Evolutionary conservation across 1,140 invertebrate species (phyloP).

Genomic region (Microplitis demolitor): DNA sequence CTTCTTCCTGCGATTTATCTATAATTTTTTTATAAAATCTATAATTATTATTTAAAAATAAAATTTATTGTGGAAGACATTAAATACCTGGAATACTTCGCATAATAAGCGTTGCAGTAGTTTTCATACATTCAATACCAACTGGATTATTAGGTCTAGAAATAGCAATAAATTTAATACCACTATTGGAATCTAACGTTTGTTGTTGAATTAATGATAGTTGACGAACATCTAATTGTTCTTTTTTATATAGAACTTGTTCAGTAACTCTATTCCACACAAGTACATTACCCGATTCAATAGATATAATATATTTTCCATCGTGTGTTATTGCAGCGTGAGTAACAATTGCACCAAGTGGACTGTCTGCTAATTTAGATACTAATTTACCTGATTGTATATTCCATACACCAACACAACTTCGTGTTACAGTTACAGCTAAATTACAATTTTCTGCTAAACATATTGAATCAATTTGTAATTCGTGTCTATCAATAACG

Average conservation of each 20-base stretch:
- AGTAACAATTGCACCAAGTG: slow-evolving; percentile 92
- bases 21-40: neutral
- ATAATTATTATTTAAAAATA: too few relatives aligned
- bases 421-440: slow-evolving; percentile 87
- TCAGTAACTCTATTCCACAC: slow-evolving; percentile 90
- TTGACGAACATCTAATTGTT: slow-evolving; percentile 85
- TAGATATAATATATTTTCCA: slow-evolving; percentile 83
- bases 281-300: slow-evolving; percentile 90
- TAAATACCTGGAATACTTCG: slow-evolving; percentile 72
- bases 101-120: slow-evolving; percentile 69
- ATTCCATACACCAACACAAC: slow-evolving; percentile 95
- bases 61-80: neutral
- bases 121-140: slow-evolving; percentile 65
- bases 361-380: slow-evolving; percentile 87
- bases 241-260: slow-evolving; percentile 82
- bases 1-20: too few relatives aligned
- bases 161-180: slow-evolving; percentile 83
- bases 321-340: slow-evolving; percentile 86
- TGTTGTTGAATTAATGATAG: slow-evolving; percentile 81
- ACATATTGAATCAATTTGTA: slow-evolving; percentile 91
- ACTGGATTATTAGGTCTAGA: slow-evolving; percentile 70
- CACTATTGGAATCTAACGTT: too few relatives aligned
- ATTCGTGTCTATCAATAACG: slow-evolving; percentile 92
- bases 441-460: slow-evolving; percentile 75
- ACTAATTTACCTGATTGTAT: slow-evolving; percentile 82